These are phyloP conservation scores for Megaceryle maxima DNA, from an alignment of 2,113 vertebrate species.

Conservation along the genomic window DNA sequence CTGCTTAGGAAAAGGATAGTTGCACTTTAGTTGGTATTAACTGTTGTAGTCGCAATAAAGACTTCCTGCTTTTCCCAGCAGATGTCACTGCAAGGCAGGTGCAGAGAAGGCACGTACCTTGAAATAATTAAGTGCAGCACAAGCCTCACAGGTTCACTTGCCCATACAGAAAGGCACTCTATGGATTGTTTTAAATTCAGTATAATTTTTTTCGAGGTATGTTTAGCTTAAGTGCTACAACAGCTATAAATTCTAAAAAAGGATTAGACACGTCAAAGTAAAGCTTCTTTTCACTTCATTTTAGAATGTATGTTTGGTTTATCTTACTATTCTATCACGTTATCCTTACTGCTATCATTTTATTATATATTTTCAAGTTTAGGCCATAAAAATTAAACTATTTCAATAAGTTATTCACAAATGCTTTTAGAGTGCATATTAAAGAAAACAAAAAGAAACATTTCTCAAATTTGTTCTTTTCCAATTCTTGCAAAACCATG, in stretches of 20 bases:
- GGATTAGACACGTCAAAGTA: not conserved
- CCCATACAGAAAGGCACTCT: not conserved
- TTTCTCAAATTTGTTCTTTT: not conserved
- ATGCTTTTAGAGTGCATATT: not conserved
- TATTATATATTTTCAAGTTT: not conserved
- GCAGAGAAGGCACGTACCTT: not conserved
- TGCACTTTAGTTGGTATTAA: not conserved
- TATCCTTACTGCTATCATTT: not conserved
- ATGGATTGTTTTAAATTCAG: not conserved
- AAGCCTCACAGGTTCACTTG: not conserved
- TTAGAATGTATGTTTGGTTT: not conserved
- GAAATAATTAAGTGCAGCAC: not conserved
- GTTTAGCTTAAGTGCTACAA: not conserved
- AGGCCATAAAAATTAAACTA: not conserved
- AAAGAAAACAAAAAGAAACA: not conserved
- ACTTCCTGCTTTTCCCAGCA: constrained; percentile 11
- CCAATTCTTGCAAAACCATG: not conserved
- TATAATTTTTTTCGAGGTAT: not conserved
- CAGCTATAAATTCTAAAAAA: not conserved
- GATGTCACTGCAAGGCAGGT: constrained; percentile 25
- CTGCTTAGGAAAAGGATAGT: not conserved
- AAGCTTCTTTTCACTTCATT: not conserved
- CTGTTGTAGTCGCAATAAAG: not conserved
- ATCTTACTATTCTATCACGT: not conserved
- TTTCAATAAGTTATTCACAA: not conserved